A percentile compares a stretch with the other conserved stretches of the same genome.
phyloP scores from a whole-genome alignment of 1,140 invertebrate species.

The Apolygus lucorum region DNA sequence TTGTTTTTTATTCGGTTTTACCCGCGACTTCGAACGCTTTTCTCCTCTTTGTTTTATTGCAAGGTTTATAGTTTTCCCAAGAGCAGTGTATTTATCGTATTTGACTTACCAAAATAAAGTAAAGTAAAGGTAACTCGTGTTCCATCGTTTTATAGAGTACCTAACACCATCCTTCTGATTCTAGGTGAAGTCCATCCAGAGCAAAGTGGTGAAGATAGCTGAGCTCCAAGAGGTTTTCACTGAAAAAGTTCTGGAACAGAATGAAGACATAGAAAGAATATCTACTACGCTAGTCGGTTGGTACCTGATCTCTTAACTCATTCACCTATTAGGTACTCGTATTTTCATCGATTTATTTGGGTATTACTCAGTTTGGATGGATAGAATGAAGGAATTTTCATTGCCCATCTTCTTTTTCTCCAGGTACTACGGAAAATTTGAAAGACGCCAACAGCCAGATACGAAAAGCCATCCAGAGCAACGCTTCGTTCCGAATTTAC shows the following conservation, averaged over 20 bases:
- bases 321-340: no score
- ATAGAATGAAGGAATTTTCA: background rate
- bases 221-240: conserved; percentile 94
- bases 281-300: conserved; percentile 66
- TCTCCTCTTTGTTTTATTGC: no score
- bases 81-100: no score
- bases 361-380: no score
- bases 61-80: no score
- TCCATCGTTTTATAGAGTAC: no score
- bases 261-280: conserved; percentile 84
- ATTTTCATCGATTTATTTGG: no score
- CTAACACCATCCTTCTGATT: conserved; percentile 41
- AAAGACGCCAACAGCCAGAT: conserved; percentile 96
- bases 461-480: conserved; percentile 88
- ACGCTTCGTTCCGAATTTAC: conserved; percentile 87
- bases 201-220: conserved; percentile 90
- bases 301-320: no score
- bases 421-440: conserved; percentile 82
- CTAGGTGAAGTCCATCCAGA: conserved; percentile 78
- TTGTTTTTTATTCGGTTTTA: no score
- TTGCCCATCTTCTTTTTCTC: background rate
- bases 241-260: conserved; percentile 94
- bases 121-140: no score
- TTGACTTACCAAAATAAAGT: no score
- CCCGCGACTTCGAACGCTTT: no score